Evolutionary conservation across 2,797 vertebrate genomes (phyloP), one percentile per base, ranked within the genome.

Genomic region (Clarias laeviceps): DNA sequence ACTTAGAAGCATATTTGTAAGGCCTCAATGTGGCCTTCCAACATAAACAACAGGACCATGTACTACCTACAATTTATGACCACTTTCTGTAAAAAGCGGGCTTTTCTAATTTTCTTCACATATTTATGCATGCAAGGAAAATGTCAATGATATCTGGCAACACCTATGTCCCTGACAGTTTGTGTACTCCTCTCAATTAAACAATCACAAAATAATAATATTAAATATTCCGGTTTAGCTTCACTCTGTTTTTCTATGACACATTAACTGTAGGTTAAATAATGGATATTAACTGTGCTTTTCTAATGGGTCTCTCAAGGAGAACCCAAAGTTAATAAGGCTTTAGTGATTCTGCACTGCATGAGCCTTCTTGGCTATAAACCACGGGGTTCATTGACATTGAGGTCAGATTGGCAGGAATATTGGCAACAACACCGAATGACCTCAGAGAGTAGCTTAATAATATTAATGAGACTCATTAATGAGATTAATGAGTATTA

Each of bases 381-480:
- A 80, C 32, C 29, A 17, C 80, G 74, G 40, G 57, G 59, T 50
- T 82, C 77, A 82, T 87, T 86, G 86, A 79, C 83, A 65, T 34
- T 83, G 80, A 80, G 45, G 27, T 66, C 54, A 80, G 72, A 81
- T 77, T 84, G n/a, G 29, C 32, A 14, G 37, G 50, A 80, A 74
- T n/a, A 62, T 34, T 80, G 83, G 62, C 68, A 83, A 69, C 34
- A 77, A 85, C 70, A 83, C 45, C 37, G 56, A 81, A 79, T 83
- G 76, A 80, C 29, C 78, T 50, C 84, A 82, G 83, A 82, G 78
- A 84, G 20, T n/a, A 84, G 56, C 69, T 76, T 89, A 66, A 82
- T 37, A 32, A 59, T 77, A 84, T 80, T 86, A 85, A 86, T 82
- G 82, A 84, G 72, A 65, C 18, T 66, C 62, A n/a, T n/a, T n/a